phyloP scores from a whole-genome alignment of 2,797 vertebrate genomes.

The Sciurus carolinensis region DNA sequence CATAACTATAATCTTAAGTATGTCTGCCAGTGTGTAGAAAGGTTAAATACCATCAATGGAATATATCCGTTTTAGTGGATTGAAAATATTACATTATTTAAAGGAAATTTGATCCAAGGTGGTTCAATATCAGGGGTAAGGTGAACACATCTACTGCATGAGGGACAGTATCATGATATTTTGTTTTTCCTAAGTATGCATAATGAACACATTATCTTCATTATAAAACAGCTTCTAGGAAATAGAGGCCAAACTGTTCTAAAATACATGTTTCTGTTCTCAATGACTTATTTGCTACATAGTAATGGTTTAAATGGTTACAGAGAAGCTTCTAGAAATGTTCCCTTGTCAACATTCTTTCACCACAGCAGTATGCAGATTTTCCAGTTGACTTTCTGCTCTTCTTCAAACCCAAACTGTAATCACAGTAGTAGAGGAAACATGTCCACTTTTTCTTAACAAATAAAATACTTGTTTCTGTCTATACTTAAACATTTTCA shows the following conservation, averaged over 20 bases:
- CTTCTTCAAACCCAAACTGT: slow-evolving; percentile 64
- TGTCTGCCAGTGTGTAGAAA: background rate
- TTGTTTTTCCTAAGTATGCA: slow-evolving; percentile 43
- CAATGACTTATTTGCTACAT: slow-evolving; percentile 35
- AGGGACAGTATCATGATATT: slow-evolving; percentile 27
- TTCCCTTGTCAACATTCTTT: slow-evolving; percentile 60
- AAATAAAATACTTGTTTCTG: slow-evolving; percentile 61
- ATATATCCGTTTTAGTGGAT: background rate
- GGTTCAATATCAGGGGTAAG: background rate
- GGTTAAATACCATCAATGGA: background rate
- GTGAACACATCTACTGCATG: background rate
- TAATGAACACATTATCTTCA: slow-evolving; percentile 19
- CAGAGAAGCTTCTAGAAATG: slow-evolving; percentile 63
- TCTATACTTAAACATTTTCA: slow-evolving; percentile 58
- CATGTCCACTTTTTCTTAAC: slow-evolving; percentile 45
- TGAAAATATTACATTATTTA: background rate
- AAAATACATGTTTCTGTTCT: slow-evolving; percentile 43
- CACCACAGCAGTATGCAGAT: slow-evolving; percentile 55
- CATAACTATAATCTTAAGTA: slow-evolving; percentile 33
- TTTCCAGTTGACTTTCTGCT: slow-evolving; percentile 71
- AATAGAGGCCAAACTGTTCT: background rate
- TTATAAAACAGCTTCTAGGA: slow-evolving; percentile 32
- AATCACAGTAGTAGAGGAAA: slow-evolving; percentile 45
- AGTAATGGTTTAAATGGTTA: slow-evolving; percentile 66
- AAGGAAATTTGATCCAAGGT: slow-evolving; percentile 16